phyloP scores from a whole-genome alignment of 92 coral and sea anemone genomes.

The Epizoanthus fatuus region DNA sequence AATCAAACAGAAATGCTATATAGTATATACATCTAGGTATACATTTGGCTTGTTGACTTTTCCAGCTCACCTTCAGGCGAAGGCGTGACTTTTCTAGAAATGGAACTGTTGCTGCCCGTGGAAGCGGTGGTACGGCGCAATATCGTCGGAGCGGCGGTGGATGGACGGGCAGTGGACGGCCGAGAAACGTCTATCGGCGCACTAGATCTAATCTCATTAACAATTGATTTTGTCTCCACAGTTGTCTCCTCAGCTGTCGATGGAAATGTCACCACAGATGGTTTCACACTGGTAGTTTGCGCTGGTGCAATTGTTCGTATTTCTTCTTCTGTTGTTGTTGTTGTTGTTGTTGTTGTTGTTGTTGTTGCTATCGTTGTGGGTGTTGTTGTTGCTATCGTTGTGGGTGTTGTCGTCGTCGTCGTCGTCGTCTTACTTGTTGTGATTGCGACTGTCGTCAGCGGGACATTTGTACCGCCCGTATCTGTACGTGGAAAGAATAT shows the following conservation, averaged over 20 bases:
- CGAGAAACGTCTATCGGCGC: background rate
- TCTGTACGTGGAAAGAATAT: too few relatives aligned
- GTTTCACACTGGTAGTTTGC: background rate
- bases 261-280: background rate
- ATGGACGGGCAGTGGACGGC: background rate
- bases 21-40: too few relatives aligned
- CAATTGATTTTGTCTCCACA: background rate
- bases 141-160: constrained; percentile 1
- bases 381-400: background rate
- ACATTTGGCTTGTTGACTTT: too few relatives aligned
- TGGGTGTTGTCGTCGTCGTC: background rate
- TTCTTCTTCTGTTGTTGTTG: background rate
- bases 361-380: background rate
- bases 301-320: background rate
- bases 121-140: constrained; percentile 5
- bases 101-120: constrained; percentile 20
- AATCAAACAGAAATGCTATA: too few relatives aligned
- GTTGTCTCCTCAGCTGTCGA: background rate
- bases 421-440: background rate
- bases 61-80: constrained; percentile 15
- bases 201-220: background rate
- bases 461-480: background rate
- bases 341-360: background rate
- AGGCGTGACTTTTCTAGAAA: constrained; percentile 17
- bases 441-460: background rate